These are phyloP conservation scores for Camponotus fellah DNA, from an alignment of 2,888 invertebrate genomes.

Conservation along the genomic window DNA sequence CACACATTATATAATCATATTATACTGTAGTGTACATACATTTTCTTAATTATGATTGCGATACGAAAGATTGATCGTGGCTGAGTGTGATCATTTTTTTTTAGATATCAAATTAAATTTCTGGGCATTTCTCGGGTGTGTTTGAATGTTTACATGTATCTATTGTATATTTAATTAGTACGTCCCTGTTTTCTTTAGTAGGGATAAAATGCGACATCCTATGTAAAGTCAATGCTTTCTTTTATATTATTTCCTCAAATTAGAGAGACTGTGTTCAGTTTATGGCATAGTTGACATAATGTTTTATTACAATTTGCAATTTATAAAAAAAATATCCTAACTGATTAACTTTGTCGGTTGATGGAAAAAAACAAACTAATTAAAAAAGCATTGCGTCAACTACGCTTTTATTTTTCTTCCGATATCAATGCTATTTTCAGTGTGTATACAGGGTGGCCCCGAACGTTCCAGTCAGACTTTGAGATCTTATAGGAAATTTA, in stretches of 20 bases:
- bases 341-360: background rate
- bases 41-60: constrained; percentile 16
- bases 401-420: constrained; percentile 32
- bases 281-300: background rate
- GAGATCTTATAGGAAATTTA: too few relatives aligned
- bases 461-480: too few relatives aligned
- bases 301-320: background rate
- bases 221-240: background rate
- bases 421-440: background rate
- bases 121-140: background rate
- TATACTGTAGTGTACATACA: constrained; percentile 23
- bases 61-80: background rate
- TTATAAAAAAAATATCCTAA: background rate
- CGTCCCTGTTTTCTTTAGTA: background rate
- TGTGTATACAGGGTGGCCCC: background rate
- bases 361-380: background rate
- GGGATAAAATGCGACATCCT: background rate
- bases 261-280: constrained; percentile 16
- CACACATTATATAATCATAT: background rate
- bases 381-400: constrained; percentile 12
- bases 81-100: background rate
- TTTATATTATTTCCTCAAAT: constrained; percentile 22
- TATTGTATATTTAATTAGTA: constrained; percentile 20
- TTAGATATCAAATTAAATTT: constrained; percentile 5
- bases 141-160: background rate